Evolutionary conservation across 2,797 vertebrate species (phyloP), one percentile per base, ranked within the genome.

Genomic region (Lacerta bilineata): DNA sequence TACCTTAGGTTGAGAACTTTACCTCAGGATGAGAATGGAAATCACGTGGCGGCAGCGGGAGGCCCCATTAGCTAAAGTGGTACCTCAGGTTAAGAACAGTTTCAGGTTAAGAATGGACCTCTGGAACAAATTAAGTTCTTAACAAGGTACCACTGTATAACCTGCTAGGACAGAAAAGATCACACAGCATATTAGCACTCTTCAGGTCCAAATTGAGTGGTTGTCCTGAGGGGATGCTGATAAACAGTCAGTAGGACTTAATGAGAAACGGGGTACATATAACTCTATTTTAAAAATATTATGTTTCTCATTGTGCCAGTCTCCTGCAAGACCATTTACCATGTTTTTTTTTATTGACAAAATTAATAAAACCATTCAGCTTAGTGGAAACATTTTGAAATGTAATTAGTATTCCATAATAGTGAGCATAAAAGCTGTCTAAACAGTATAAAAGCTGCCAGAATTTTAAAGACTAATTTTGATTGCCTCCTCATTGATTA

Each of bases 371-470:
- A 84, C 0, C 92, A 86, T 61, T 90, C 9, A 90, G 29, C 87
- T 69, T 3, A 92, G 43, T 87, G 82, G 88, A 94, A 93, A 92
- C 75, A 81, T 4, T 55, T 88, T 89, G 74, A 90, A 55, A 86
- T 29, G 36, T 43, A 85, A 93, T 41, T 90, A 69, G 27, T 72
- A 81, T 87, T 94, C 55, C 84, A 87, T 69, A 85, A 84, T 0
- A 77, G 36, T 76, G 39, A 85, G 71, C 89, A 87, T 33, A 91
- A 93, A 91, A 18, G 11, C n/a, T 64, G 72, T 43, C 27, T 83
- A 33, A 90, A 91, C 41, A 90, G 2, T 71, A 80, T 66, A 90
- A 91, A 80, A 76, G 43, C 92, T 83, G 39, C 3, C 33, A 86
- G 68, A 25, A 95, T 88, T 87, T 50, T 33, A 91, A 90, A 81